Evolutionary conservation across 2,797 vertebrate species (phyloP), one percentile per base, ranked within the genome.

Genomic region (Molothrus aeneus): DNA sequence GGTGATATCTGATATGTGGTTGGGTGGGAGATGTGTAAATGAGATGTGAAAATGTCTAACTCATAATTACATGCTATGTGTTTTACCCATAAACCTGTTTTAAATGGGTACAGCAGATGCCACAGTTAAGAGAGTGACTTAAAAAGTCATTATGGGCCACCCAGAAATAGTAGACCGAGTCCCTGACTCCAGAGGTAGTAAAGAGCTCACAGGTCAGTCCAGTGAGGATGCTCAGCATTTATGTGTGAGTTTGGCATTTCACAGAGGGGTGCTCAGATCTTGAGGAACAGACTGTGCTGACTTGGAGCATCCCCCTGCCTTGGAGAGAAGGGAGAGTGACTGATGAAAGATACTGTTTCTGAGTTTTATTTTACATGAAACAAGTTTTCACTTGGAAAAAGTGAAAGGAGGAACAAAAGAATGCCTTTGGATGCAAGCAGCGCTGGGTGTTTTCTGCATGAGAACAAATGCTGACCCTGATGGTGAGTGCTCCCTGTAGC

Each of bases 141-240:
- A 31, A 72, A 85, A 91, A 65, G 72, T 94, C 88, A 54, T 91
- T 68, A 43, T 43, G 61, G 80, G 53, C 75, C 57, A 79, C 57
- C 53, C 34, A 89, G 79, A 96, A 87, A 72, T 65, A 72, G 13
- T 80, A 86, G 80, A 75, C 53, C 18, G 36, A 74, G 53, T 85
- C 86, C 60, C 79, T 93, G 47, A 59, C 42, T 88, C 68, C 88
- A 87, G 59, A 84, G 77, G 86, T 92, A 91, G 61, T 93, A 89
- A 94, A 94, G 82, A 85, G 54, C 65, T 80, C 65, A 51, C 88
- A 79, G 72, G 88, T 90, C 66, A 90, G 75, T 78, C 68, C 64
- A 80, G 61, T 53, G 81, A 73, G 5, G 4, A 45, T 87, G 64
- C 88, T 95, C 80, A 89, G 78, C 48, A 17, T 92, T 96, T 95